Evolutionary conservation across 1,140 invertebrate genomes (phyloP), one percentile per base, ranked within the genome.

Genomic region (Rhagoletis zephyria): DNA sequence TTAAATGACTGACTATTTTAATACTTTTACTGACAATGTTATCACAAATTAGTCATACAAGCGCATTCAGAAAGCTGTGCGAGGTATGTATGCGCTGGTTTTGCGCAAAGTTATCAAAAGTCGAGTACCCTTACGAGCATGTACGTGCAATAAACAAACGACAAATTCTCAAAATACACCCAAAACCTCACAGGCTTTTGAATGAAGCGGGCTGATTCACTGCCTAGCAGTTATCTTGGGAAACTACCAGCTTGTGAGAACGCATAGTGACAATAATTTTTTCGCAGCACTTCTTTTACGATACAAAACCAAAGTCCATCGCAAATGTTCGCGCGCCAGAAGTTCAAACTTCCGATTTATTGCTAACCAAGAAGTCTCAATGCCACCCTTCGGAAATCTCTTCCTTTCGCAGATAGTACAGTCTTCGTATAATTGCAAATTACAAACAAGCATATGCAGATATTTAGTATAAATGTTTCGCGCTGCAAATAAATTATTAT

Each of bases 401-500:
- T 63, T 63, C 7, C 61, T 14, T 63, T 14, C 9, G 61, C 7
- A 63, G 61, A 63, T n/a, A 12, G 12, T 63, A 14, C 1, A 16
- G 9, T 16, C 4, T 16, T 1, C 5, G 1, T 14, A 63, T 16
- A 63, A 16, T n/a, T 63, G n/a, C 61, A 14, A 12, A 63, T 63
- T 63, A 16, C 61, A 63, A 63, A 67, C 30, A 67, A 9, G 16
- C 30, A 40, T 10, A 67, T 19, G 30, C 30, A 40, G 5, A 10
- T 30, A 30, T 30, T 30, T 30, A 42, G 19, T 81, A 42, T 56
- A 56, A 56, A 56, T 81, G 16, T 81, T 81, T 56, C 45, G 74
- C 16, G 2, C 30, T 81, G 74, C 74, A 48, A 81, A 81, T 81
- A 81, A 81, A 81, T 81, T 81, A 81, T 56, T 81, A 81, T 81